These are phyloP conservation scores for Leuctra nigra DNA, from an alignment of 2,888 invertebrate genomes.

Conservation along the genomic window DNA sequence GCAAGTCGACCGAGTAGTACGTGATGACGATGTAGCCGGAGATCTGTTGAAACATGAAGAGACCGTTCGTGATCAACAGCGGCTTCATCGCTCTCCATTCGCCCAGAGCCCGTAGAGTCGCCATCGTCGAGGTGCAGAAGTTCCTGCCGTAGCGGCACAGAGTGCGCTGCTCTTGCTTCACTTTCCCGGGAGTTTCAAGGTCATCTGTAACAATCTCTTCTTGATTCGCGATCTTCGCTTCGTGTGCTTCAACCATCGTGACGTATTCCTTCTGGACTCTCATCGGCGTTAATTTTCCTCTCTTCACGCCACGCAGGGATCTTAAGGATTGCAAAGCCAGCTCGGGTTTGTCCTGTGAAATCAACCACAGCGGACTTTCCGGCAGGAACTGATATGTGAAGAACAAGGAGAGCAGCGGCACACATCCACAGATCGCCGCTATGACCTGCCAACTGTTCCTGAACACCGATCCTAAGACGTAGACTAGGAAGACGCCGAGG, in stretches of 20 bases:
- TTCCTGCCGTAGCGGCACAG: no score
- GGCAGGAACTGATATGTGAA: slow-evolving; percentile 42
- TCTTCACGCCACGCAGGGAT: not conserved
- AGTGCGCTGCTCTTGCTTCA: no score
- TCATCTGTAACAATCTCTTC: no score
- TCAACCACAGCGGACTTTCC: slow-evolving; percentile 50
- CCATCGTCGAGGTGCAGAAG: no score
- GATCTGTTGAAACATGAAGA: slow-evolving; percentile 18
- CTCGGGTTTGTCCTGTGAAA: slow-evolving; percentile 41
- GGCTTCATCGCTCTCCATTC: not conserved
- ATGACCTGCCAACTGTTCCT: slow-evolving; percentile 35
- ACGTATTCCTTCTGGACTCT: no score
- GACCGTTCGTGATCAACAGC: slow-evolving; percentile 8
- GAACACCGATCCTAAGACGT: slow-evolving; percentile 45
- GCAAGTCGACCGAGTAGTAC: slow-evolving; percentile 20
- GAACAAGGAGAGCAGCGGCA: slow-evolving; percentile 37
- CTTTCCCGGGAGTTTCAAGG: no score
- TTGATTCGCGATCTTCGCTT: no score
- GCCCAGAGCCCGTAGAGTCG: no score
- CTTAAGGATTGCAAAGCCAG: slow-evolving; percentile 38
- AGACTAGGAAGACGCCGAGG: slow-evolving; percentile 46
- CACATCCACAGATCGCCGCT: slow-evolving; percentile 20
- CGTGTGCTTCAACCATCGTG: no score
- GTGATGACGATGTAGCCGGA: slow-evolving; percentile 16
- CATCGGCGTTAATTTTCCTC: no score